Conservation (phyloP, 2,888 invertebrate genomes). For the Cheilosia vulpina region DNA sequence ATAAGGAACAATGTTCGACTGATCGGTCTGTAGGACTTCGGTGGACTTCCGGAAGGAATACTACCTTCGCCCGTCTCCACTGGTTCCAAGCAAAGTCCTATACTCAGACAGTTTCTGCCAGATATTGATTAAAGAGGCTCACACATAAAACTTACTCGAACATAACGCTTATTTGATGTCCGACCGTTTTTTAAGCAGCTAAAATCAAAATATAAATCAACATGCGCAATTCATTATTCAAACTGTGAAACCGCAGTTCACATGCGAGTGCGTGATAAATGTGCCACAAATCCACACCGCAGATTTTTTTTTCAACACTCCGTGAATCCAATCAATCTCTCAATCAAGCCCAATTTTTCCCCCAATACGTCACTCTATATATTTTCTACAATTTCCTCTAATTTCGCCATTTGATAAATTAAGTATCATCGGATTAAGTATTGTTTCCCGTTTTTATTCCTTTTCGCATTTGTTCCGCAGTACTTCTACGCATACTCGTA, state of each 20-base stretch:
- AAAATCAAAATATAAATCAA: too few relatives aligned
- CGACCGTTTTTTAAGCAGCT: background rate
- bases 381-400: background rate
- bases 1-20: too few relatives aligned
- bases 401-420: constrained; percentile 1
- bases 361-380: background rate
- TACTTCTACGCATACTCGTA: background rate
- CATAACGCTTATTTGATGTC: too few relatives aligned
- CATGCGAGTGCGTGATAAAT: background rate
- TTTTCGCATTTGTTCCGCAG: background rate
- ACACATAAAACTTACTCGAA: background rate
- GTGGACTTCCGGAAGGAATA: background rate
- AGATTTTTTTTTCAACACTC: background rate
- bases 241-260: too few relatives aligned
- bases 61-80: too few relatives aligned
- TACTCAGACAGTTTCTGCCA: too few relatives aligned
- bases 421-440: constrained; percentile 4
- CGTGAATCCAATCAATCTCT: background rate
- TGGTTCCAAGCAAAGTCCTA: too few relatives aligned
- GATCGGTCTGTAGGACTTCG: too few relatives aligned
- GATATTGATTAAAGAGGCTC: too few relatives aligned
- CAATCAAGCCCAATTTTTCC: background rate
- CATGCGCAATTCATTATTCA: too few relatives aligned
- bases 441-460: background rate
- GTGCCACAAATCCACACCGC: background rate